Evolutionary conservation across 2,888 invertebrate species (phyloP).

Genomic region (Atherix ibis): DNA sequence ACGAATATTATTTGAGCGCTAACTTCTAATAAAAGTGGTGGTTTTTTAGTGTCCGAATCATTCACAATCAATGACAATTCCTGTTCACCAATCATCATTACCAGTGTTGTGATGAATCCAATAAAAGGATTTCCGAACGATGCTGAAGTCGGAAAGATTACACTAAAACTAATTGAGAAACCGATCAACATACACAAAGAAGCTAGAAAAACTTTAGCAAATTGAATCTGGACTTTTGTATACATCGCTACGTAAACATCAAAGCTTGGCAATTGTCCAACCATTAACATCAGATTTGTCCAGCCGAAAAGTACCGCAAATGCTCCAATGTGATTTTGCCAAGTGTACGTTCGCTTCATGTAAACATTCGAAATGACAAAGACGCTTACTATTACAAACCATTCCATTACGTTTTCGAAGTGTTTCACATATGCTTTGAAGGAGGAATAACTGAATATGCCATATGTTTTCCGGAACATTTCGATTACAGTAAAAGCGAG

Average conservation of each 20-base stretch:
- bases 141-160: constrained; percentile 68
- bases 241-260: constrained; percentile 87
- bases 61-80: constrained; percentile 60
- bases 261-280: constrained; percentile 74
- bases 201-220: constrained; percentile 69
- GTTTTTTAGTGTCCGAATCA: constrained; percentile 60
- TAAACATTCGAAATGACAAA: constrained; percentile 70
- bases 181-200: constrained; percentile 73
- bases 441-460: constrained; percentile 65
- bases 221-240: constrained; percentile 73
- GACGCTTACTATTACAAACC: constrained; percentile 73
- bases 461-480: constrained; percentile 63
- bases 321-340: constrained; percentile 78
- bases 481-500: constrained; percentile 66
- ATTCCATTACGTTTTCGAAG: constrained; percentile 73
- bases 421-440: constrained; percentile 69
- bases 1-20: constrained; percentile 72
- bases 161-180: constrained; percentile 76
- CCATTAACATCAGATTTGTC: constrained; percentile 83
- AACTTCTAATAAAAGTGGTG: constrained; percentile 58
- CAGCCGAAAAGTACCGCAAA: constrained; percentile 73
- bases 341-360: constrained; percentile 58
- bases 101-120: constrained; percentile 68
- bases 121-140: constrained; percentile 73
- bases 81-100: constrained; percentile 81